Evolutionary conservation across 2,113 vertebrate species (phyloP).

Genomic region (Eretmochelys imbricata): DNA sequence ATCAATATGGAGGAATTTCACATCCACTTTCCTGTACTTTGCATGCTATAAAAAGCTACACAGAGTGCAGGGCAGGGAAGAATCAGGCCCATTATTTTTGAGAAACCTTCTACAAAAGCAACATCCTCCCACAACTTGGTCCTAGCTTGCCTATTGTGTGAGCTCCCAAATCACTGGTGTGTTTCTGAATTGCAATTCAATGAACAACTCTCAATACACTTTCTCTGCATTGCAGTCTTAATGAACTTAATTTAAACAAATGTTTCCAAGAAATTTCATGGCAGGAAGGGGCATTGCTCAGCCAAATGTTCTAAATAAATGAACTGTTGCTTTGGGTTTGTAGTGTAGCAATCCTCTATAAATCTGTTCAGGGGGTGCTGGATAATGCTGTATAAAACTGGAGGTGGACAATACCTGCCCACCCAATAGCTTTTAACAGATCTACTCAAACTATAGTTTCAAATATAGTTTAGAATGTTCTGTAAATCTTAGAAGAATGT

Average conservation of each 20-base stretch:
- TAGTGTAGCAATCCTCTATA: accelerated
- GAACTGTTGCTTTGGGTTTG: background rate
- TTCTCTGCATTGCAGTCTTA: background rate
- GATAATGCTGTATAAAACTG: background rate
- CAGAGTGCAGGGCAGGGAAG: background rate
- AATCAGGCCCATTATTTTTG: background rate
- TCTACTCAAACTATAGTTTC: background rate
- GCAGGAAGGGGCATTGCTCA: background rate
- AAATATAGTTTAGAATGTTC: background rate
- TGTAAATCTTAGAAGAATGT: background rate
- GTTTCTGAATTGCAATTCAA: background rate
- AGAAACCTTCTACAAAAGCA: background rate
- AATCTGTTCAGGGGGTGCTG: too few relatives aligned
- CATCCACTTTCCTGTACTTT: background rate
- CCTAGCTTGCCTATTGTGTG: accelerated
- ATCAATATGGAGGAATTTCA: accelerated
- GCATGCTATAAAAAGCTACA: background rate
- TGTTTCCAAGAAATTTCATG: background rate
- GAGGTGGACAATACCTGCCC: background rate
- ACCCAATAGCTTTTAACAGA: background rate
- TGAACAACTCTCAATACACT: background rate
- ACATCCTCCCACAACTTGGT: background rate
- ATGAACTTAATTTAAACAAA: background rate
- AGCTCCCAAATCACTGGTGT: background rate
- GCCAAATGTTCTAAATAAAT: background rate